A percentile compares a stretch with the other conserved stretches of the same genome.
phyloP scores from a whole-genome alignment of 2,113 vertebrate species.

The Orthonyx spaldingii region DNA sequence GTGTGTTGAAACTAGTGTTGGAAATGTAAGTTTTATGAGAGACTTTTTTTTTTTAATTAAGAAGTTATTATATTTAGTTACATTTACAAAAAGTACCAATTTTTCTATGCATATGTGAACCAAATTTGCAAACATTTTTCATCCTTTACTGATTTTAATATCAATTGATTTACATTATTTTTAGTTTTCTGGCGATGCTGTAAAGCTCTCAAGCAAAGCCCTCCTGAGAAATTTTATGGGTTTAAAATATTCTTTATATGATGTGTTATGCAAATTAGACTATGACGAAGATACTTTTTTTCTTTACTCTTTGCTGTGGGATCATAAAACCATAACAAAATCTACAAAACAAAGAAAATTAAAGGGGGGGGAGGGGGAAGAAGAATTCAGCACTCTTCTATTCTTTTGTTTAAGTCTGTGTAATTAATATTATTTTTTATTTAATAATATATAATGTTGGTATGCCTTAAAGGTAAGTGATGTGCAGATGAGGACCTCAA shows the following conservation, averaged over 20 bases:
- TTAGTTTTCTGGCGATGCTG: neutral
- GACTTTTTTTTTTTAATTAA: neutral
- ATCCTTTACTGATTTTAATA: neutral
- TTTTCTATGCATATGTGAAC: neutral
- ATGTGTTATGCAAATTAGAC: neutral
- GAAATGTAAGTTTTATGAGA: neutral
- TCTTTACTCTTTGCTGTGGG: neutral
- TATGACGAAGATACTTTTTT: neutral
- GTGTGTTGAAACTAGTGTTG: neutral
- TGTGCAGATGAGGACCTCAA: neutral
- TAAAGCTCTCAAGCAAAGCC: neutral
- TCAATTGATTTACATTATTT: neutral
- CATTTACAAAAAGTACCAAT: neutral
- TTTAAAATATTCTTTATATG: neutral
- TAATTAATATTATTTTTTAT: neutral
- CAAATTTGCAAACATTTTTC: neutral
- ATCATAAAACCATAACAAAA: neutral
- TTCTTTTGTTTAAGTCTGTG: neutral
- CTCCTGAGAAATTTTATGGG: neutral
- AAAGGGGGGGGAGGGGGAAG: rapidly evolving
- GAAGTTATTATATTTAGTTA: neutral
- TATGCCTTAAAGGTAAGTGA: neutral
- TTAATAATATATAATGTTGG: neutral
- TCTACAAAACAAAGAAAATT: neutral
- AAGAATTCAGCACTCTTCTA: neutral